Base-by-base conservation (phyloP, 2,888 invertebrate species). In the Nemoura dubitans region DNA sequence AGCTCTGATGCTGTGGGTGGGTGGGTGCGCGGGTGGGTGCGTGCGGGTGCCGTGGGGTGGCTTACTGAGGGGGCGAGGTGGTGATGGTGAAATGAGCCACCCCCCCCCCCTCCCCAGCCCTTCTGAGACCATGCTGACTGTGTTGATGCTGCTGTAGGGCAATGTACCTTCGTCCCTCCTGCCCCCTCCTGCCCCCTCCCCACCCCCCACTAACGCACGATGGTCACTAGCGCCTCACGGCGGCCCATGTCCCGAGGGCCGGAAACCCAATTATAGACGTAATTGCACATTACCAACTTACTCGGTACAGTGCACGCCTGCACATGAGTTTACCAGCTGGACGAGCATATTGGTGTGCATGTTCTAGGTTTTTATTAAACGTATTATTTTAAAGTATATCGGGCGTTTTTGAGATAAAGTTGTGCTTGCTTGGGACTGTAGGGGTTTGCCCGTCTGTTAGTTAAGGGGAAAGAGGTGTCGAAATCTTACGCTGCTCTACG, bases 211-310 rank as follows among this genome's bases (percentile, higher is more conserved):
- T 36, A 3, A 36, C 36, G 36, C 36, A 36, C 36, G 36, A 36
- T 36, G 36, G 36, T 36, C 36, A 36, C 36, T 36, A 10, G 36
- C 36, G 36, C 36, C 36, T 36, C 36, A 36, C 36, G 36, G 36
- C 36, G 36, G 59, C 14, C 14, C 59, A 59, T 59, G 1, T 21
- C 59, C 59, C 59, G 21, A 3, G 2, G 14, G 59, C 59, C 59
- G 21, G 16, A 10, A 59, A 59, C 59, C 59, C 14, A 59, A 59
- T 59, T 59, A 59, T 59, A 3, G 14, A 7, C 59, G 59, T 59
- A 59, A 59, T 59, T 59, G 59, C 59, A 59, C 59, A 59, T 59
- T 59, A 59, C 59, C 59, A 59, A 59, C 16, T 59, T 59, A 59
- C 59, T 59, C 59, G 59, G 59, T 59, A 59, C 59, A 59, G 59